Evolutionary conservation across 2,888 invertebrate species (phyloP), one percentile per base, ranked within the genome.

Genomic region (Beris chalybata): DNA sequence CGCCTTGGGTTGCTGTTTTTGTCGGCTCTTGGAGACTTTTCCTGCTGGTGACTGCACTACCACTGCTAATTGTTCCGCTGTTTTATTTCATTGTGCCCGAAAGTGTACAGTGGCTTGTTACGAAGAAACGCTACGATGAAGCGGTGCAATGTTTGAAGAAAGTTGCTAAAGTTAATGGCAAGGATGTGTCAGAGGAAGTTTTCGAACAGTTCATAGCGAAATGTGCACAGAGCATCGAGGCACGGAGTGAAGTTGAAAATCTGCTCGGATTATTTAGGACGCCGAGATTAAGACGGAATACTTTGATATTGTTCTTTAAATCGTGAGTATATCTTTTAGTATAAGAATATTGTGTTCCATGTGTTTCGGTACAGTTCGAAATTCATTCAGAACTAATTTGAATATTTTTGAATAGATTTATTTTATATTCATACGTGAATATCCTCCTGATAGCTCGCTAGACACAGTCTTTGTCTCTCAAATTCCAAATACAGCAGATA

Each of bases 21-120:
- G 73, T 81, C 65, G 76, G 78, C 11, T 74, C 78, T 58, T 87
- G 86, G 86, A 80, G 82, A 54, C 75, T 76, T 5, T 85, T 85
- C 70, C 75, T 85, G 12, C 70, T 85, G 6, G 79, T 78, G 48
- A 81, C 84, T n/a, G 79, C 85, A 0, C 66, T 83, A 63, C 86
- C 86, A 0, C 78, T 84, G 48, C 69, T 78, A 0, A 48, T 80
- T n/a, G 80, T 85, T 12, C 76, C 84, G 2, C 64, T 77, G 0
- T 84, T 83, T 73, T 85, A 85, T 70, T 81, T 83, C 32, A 72
- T 85, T n/a, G 82, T 82, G 2, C 85, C 85, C 0, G 86, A 86
- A 74, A 86, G 86, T 72, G 85, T 84, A 0, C 83, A 85, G 70
- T 87, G 86, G 86, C 76, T 86, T 32, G 79, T 86, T 11, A 82